These are phyloP conservation scores for Hypotaenidia okinawae DNA, from an alignment of 2,797 vertebrate species.

Conservation along the genomic window DNA sequence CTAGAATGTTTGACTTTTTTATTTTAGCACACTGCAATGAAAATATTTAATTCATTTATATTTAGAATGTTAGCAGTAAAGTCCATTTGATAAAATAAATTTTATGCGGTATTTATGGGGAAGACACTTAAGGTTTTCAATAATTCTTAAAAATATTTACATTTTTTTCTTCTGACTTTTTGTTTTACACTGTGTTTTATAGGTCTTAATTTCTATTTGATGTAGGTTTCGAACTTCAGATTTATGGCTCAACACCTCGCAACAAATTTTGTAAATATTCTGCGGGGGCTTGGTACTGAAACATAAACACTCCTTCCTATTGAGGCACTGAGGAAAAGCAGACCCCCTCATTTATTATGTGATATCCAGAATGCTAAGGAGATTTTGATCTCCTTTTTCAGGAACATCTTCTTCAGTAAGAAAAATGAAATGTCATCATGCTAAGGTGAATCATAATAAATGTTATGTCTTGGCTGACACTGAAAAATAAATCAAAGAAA, in stretches of 20 bases:
- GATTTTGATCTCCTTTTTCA: slow-evolving; percentile 82
- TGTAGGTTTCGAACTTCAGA: slow-evolving; percentile 78
- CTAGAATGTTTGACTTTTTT: not conserved
- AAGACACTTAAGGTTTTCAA: slow-evolving; percentile 77
- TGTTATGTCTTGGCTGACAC: slow-evolving; percentile 87
- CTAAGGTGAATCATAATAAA: slow-evolving; percentile 92
- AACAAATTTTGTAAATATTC: slow-evolving; percentile 87
- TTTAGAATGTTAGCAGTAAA: slow-evolving; percentile 40
- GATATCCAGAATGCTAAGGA: slow-evolving; percentile 79
- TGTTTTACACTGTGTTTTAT: slow-evolving; percentile 74
- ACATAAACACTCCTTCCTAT: slow-evolving; percentile 83
- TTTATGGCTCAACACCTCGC: slow-evolving; percentile 83
- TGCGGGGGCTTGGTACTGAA: slow-evolving; percentile 78
- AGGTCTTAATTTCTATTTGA: slow-evolving; percentile 77
- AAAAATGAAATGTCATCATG: slow-evolving; percentile 89
- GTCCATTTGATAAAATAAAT: slow-evolving; percentile 72
- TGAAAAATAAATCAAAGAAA: slow-evolving; percentile 84
- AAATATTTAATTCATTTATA: slow-evolving; percentile 53
- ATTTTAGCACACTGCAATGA: not conserved
- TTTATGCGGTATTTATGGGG: slow-evolving; percentile 73
- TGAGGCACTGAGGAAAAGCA: slow-evolving; percentile 81
- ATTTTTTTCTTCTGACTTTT: slow-evolving; percentile 76
- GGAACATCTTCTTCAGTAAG: slow-evolving; percentile 83
- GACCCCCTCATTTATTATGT: slow-evolving; percentile 80
- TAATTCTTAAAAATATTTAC: slow-evolving; percentile 77